Percentiles rank a stretch among this genome's conserved stretches.
Evolutionary conservation across 2,113 vertebrate species (phyloP).

Genomic region (Mustela nigripes): DNA sequence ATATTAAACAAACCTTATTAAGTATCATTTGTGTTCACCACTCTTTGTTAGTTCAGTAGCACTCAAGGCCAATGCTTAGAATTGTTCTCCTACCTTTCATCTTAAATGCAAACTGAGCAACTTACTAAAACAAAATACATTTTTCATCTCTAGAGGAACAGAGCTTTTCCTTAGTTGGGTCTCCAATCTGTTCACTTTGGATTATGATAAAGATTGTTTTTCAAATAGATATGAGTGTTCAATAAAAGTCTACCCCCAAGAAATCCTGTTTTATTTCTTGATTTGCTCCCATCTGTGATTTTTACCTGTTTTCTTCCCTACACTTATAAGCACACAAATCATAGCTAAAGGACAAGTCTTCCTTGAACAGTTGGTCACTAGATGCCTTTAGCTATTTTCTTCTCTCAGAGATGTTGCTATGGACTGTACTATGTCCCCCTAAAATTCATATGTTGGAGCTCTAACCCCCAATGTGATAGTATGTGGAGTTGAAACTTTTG

Average conservation of each 20-base stretch:
- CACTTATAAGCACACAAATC: not conserved
- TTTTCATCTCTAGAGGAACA: not conserved
- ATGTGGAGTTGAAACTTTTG: not conserved
- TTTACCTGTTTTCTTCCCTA: not conserved
- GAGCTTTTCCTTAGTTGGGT: not conserved
- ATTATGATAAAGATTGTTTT: conserved; percentile 27
- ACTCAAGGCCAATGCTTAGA: not conserved
- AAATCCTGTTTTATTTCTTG: not conserved
- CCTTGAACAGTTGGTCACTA: not conserved
- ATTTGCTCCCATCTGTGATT: not conserved
- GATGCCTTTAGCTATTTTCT: not conserved
- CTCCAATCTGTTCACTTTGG: not conserved
- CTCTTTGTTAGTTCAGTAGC: not conserved
- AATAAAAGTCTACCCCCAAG: not conserved
- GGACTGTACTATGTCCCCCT: not conserved
- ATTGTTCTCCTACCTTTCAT: not conserved
- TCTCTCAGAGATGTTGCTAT: not conserved
- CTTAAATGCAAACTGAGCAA: not conserved
- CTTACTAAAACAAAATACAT: conserved; percentile 24
- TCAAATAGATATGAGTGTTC: not conserved
- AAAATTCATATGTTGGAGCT: not conserved
- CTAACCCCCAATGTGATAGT: not conserved
- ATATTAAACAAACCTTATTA: not conserved
- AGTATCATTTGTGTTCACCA: not conserved
- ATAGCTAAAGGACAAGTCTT: not conserved